These are phyloP conservation scores for Reticulitermes speratus DNA, from an alignment of 1,140 invertebrate species.

Conservation along the genomic window DNA sequence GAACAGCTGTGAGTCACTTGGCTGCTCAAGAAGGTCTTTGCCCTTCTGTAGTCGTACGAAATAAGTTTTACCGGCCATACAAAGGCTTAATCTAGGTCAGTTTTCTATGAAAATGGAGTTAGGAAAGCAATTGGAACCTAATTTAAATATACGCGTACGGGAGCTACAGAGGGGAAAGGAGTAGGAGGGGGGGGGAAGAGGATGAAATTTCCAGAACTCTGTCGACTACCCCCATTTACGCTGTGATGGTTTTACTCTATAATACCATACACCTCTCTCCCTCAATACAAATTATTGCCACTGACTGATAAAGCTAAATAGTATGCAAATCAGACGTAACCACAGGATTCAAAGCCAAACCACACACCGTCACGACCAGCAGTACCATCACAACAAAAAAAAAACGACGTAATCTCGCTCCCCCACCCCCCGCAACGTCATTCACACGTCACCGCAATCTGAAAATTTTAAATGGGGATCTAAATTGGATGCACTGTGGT, in stretches of 20 bases:
- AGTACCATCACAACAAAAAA: not conserved
- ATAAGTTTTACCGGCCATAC: conserved; percentile 15
- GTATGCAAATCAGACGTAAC: not conserved
- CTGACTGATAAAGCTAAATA: conserved; percentile 13
- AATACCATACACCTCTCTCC: not conserved
- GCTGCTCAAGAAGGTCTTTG: no score
- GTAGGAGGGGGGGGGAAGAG: not conserved
- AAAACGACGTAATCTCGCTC: conserved; percentile 14
- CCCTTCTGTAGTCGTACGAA: not conserved
- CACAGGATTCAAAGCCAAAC: conserved; percentile 10
- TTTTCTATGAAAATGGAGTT: conserved; percentile 12
- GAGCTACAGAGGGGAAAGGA: not conserved
- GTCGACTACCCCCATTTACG: not conserved
- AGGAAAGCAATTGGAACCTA: not conserved
- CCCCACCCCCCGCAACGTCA: conserved; percentile 3
- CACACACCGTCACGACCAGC: not conserved
- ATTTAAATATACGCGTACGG: conserved; percentile 4
- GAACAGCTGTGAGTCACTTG: no score
- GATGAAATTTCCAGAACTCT: conserved; percentile 12
- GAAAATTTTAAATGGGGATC: conserved; percentile 17
- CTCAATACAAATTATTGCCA: conserved; percentile 17
- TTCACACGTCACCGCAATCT: conserved; percentile 17
- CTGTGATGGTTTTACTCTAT: conserved; percentile 16
- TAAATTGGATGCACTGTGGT: conserved; percentile 1
- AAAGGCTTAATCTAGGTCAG: conserved; percentile 15